Percentiles rank a stretch among this genome's conserved stretches.
These are phyloP conservation scores for Aramus guarauna DNA, from an alignment of 2,113 vertebrate species.

Conservation along the genomic window DNA sequence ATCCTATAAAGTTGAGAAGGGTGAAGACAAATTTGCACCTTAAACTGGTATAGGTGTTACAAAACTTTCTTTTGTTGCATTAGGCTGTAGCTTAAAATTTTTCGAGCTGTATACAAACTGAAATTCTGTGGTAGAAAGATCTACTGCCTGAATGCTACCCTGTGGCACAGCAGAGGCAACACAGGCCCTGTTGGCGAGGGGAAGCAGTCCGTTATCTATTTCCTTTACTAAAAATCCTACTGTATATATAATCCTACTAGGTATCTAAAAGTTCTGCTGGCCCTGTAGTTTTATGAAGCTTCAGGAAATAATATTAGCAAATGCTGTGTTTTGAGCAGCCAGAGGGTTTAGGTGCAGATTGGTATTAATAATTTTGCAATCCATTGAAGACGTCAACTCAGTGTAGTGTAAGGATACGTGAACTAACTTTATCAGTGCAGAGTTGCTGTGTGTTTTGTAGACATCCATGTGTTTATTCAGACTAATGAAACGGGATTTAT, in stretches of 20 bases:
- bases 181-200: background rate
- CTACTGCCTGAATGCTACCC: background rate
- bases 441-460: background rate
- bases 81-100: background rate
- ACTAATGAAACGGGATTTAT: background rate
- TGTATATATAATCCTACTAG: background rate
- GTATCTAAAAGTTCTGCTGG: background rate
- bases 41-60: background rate
- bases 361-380: background rate
- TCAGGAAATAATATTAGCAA: background rate
- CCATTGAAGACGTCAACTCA: rapidly evolving
- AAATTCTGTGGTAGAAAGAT: background rate
- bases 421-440: background rate
- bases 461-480: background rate
- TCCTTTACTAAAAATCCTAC: background rate
- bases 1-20: background rate
- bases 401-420: background rate
- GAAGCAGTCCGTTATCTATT: background rate
- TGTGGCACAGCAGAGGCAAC: background rate
- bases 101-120: background rate
- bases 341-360: background rate
- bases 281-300: background rate
- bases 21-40: background rate
- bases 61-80: background rate
- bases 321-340: background rate